Base-by-base conservation (phyloP, 2,888 invertebrate species). In the Mythimna lalbum region DNA sequence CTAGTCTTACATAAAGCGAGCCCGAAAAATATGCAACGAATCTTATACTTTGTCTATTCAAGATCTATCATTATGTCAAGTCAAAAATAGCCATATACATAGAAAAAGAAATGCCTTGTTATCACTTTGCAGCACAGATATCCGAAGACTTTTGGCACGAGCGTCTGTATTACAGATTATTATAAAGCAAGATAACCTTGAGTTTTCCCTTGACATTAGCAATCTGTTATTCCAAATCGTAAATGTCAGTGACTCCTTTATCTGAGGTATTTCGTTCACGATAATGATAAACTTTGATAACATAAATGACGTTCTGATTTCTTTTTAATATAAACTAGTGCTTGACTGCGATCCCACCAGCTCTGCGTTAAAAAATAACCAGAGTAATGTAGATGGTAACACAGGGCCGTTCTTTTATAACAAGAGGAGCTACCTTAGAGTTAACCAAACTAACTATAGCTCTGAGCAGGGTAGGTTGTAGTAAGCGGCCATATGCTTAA, bases 221-320 rank as follows among this genome's bases (percentile, higher is more conserved):
- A 73, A 76, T 78, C 68, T 68, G 63, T 81, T 78, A 71, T 80
- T 76, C 59, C 39, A 50, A 85, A 81, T 83, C 69, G 43, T 69
- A 65, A 63, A 84, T 79, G 87, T 86, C 87, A 87, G 80, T 87
- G 87, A 87, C 89, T 82, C 72, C 57, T 78, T 78, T 87, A 88
- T 88, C 57, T 63, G 57, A 78, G 76, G 79, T 62, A 79, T 84
- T 75, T 81, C 62, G 74, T 74, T 56, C 47, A 49, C 66, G 86
- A 84, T 85, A 81, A 68, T 73, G 82, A 82, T 85, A 80, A 83
- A 81, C n/a, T 66, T 67, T 53, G 68, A 69, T 76, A 63, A 64
- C 47, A 19, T 27, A 33, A 47, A 64, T 68, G 43, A 76, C 55
- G 49, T 50, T 67, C 2, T 57, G 12, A 39, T 56, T 57, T 63